Base-by-base conservation (phyloP, 2,888 invertebrate species). In the Nymphalis polychloros region DNA sequence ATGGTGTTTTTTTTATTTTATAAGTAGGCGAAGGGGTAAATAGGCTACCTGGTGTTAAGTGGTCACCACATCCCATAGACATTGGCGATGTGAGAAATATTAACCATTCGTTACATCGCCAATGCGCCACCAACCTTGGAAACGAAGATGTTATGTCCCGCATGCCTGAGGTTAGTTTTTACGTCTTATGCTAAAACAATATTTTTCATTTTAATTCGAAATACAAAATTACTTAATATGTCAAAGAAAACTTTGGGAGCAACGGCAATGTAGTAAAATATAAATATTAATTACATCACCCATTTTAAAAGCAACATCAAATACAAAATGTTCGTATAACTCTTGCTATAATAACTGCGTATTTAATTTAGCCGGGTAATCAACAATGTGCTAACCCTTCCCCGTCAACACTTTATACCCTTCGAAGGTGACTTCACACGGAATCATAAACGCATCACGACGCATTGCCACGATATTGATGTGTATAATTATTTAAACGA, bases 331-430 rank as follows among this genome's bases (percentile, higher is more conserved):
- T 19, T 35, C 35, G 41, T 10, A 31, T 57, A 19, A 41, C 13
- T 41, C 57, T 35, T 46, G 23, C 13, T 53, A 59, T 69, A 69
- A 59, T 59, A 69, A 66, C 65, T 48, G 59, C 35, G 59, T 66
- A 66, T 66, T 66, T 69, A 66, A 69, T 69, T 69, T 69, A 69
- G 69, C 59, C 47, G 47, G 65, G 65, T 69, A 69, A 66, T 69
- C 63, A 69, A 69, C 63, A 65, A 59, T 55, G 55, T 57, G 61
- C 59, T 65, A 23, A 35, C 63, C 57, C 64, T 57, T 55, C 31
- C 53, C 62, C 62, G 47, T 59, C 61, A 65, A 41, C 67, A 46
- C 69, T 52, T 57, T 41, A 52, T 61, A 62, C 61, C 59, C 46
- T 65, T n/a, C 46, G 66, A 69, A 65, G 65, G 69, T 63, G 63